A percentile compares a stretch with the other conserved stretches of the same genome.
Evolutionary conservation across 2,888 invertebrate species (phyloP).

Genomic region (Yponomeuta sedellus): DNA sequence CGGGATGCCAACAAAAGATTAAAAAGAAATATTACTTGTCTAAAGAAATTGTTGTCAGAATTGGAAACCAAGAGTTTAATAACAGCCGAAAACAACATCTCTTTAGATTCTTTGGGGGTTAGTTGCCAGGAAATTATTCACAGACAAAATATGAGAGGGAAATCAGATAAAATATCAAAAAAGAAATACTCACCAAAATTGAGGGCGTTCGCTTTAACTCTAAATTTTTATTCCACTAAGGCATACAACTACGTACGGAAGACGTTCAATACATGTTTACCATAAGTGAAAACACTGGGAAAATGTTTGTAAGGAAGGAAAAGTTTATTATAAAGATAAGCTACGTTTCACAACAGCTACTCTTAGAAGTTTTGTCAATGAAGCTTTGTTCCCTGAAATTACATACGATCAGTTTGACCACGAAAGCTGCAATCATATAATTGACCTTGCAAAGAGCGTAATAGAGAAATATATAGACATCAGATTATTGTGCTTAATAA

Average conservation of each 20-base stretch:
- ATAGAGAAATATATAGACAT: too few relatives aligned
- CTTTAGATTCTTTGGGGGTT: conserved; percentile 2
- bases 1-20: background rate
- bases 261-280: background rate
- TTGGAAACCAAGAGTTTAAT: background rate
- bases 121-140: background rate
- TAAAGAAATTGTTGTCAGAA: background rate
- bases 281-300: background rate
- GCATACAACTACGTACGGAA: conserved; percentile 5
- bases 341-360: too few relatives aligned
- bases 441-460: too few relatives aligned
- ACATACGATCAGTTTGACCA: too few relatives aligned
- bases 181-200: background rate
- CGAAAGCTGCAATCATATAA: too few relatives aligned
- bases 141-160: background rate
- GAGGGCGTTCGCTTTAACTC: background rate
- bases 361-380: too few relatives aligned
- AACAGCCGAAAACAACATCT: background rate
- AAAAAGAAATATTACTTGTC: background rate
- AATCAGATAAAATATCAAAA: background rate
- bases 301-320: too few relatives aligned
- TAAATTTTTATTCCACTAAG: background rate
- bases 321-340: too few relatives aligned
- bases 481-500: too few relatives aligned
- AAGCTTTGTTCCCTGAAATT: too few relatives aligned